Percentiles rank a stretch among this genome's conserved stretches.
Evolutionary conservation across 2,797 vertebrate species (phyloP).

Genomic region (Premnoplex brunnescens): DNA sequence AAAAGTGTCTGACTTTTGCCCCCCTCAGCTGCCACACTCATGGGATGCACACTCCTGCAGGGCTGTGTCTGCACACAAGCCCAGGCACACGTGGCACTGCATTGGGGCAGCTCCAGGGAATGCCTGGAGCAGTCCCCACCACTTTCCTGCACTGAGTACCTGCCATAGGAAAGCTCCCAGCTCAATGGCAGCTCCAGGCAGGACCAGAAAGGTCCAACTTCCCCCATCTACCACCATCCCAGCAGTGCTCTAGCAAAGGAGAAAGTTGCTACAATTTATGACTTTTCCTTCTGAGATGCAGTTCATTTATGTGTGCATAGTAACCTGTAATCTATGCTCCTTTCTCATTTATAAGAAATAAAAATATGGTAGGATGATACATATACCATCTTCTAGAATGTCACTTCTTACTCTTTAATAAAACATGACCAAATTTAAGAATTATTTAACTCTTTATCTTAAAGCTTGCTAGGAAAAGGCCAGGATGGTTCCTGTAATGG

Average conservation of each 20-base stretch:
- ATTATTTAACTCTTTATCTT: not conserved
- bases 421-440: not conserved
- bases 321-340: not conserved
- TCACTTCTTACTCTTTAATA: not conserved
- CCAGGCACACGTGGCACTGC: fast-evolving
- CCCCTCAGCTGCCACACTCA: not conserved
- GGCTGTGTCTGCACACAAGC: too few relatives aligned
- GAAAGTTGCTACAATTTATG: not conserved
- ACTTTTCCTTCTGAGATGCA: not conserved
- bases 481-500: not conserved
- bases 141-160: too few relatives aligned
- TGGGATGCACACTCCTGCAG: fast-evolving
- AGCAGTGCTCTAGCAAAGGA: not conserved
- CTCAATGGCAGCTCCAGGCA: fast-evolving
- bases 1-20: too few relatives aligned
- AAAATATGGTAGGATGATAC: not conserved
- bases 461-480: not conserved
- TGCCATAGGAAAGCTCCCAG: fast-evolving
- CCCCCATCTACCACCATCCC: too few relatives aligned
- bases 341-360: not conserved
- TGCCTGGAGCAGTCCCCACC: not conserved
- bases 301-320: not conserved
- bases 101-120: fast-evolving
- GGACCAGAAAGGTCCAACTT: not conserved
- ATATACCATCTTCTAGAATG: not conserved